A percentile compares a stretch with the other conserved stretches of the same genome.
Evolutionary conservation across 2,888 invertebrate genomes (phyloP).

Genomic region (Lampropteryx suffumata): DNA sequence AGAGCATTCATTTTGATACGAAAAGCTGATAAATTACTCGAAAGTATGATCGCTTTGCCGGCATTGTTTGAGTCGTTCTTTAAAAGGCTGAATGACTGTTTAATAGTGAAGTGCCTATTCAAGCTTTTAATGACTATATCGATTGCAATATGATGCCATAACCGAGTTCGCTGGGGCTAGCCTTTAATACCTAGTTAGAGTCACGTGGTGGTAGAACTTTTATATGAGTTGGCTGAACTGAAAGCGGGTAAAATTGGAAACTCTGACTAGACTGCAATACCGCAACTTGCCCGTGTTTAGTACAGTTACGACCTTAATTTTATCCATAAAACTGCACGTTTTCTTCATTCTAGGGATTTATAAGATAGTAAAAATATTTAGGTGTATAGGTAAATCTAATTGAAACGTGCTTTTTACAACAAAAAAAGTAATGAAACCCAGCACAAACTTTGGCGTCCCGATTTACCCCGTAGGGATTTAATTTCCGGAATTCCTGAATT

Average conservation of each 20-base stretch:
- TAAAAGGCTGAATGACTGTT: slow-evolving; percentile 36
- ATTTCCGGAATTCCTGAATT: too few relatives aligned
- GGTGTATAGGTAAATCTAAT: too few relatives aligned
- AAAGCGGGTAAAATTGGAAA: slow-evolving; percentile 78
- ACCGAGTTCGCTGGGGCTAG: slow-evolving; percentile 32
- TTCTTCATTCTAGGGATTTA: slow-evolving; percentile 4
- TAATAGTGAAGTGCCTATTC: slow-evolving; percentile 36
- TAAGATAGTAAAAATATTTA: slow-evolving; percentile 18
- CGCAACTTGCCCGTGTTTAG: slow-evolving; percentile 43
- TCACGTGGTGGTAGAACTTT: slow-evolving; percentile 71
- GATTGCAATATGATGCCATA: slow-evolving; percentile 33
- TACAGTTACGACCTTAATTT: slow-evolving; percentile 62
- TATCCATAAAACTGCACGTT: slow-evolving; percentile 51
- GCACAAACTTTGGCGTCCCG: too few relatives aligned
- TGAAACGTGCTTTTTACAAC: too few relatives aligned
- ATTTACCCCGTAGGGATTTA: too few relatives aligned
- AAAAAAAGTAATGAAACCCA: too few relatives aligned
- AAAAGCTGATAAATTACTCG: slow-evolving; percentile 31
- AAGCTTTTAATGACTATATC: slow-evolving; percentile 36
- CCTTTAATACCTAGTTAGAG: slow-evolving; percentile 51
- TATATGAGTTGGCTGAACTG: slow-evolving; percentile 75
- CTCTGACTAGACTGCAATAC: slow-evolving; percentile 57
- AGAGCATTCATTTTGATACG: slow-evolving; percentile 27
- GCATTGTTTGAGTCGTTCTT: slow-evolving; percentile 37
- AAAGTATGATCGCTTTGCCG: slow-evolving; percentile 31